A percentile compares a stretch with the other conserved stretches of the same genome.
These are phyloP conservation scores for Perccottus glenii DNA, from an alignment of 2,113 vertebrate genomes.

Conservation along the genomic window DNA sequence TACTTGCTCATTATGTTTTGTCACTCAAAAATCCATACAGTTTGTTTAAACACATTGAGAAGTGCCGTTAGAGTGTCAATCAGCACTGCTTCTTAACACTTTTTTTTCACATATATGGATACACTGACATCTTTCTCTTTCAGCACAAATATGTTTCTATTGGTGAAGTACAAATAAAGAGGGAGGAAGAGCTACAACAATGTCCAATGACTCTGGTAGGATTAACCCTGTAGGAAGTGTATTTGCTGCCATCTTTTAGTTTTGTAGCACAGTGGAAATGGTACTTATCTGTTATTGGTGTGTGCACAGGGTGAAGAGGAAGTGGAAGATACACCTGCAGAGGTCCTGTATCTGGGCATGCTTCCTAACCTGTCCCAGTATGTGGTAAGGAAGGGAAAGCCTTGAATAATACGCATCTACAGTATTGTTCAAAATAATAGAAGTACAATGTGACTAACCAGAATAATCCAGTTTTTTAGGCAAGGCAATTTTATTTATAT, in stretches of 20 bases:
- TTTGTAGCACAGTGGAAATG: neutral
- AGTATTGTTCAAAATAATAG: too few species aligned
- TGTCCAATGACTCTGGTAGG: constrained; percentile 95
- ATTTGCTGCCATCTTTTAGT: neutral
- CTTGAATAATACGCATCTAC: neutral
- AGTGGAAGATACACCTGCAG: constrained; percentile 89
- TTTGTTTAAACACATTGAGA: constrained; percentile 3
- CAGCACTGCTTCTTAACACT: constrained; percentile 12
- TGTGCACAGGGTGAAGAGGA: constrained; percentile 89
- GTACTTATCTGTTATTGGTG: neutral
- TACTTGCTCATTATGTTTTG: neutral
- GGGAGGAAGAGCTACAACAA: constrained; percentile 91
- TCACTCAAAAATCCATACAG: constrained; percentile 38
- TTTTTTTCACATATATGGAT: neutral
- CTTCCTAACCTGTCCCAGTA: constrained; percentile 93
- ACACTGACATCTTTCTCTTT: constrained; percentile 5
- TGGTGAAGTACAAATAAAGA: constrained; percentile 93
- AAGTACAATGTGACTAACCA: too few species aligned
- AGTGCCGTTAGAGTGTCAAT: constrained; percentile 21
- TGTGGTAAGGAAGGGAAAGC: constrained; percentile 83
- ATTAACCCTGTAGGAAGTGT: neutral
- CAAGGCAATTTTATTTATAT: too few species aligned
- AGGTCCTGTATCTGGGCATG: constrained; percentile 92
- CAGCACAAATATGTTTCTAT: constrained; percentile 97
- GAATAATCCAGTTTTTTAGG: too few species aligned